Conservation (phyloP, 2,888 invertebrate genomes). For the Dione vanillae region DNA sequence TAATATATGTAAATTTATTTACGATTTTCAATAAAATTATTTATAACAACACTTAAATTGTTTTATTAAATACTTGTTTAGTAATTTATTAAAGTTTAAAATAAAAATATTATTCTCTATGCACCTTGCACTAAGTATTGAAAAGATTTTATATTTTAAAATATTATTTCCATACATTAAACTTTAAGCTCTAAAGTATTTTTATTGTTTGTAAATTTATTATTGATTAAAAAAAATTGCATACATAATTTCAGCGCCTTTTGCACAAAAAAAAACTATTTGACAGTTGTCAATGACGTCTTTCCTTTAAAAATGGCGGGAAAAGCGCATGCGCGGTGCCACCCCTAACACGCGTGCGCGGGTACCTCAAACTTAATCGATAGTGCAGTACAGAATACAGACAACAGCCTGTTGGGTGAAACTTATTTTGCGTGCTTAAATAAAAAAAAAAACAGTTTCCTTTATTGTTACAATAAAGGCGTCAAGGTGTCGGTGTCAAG, state of each 20-base stretch:
- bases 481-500: conserved; percentile 79
- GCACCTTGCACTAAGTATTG: no score
- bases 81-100: no score
- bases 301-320: conserved; percentile 57
- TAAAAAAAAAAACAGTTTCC: conserved; percentile 51
- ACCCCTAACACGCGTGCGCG: conserved; percentile 63
- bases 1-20: conserved; percentile 84
- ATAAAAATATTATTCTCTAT: no score
- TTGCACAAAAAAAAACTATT: neutral
- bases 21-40: conserved; percentile 84
- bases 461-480: conserved; percentile 56
- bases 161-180: no score
- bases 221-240: neutral
- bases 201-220: no score
- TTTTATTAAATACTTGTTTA: conserved; percentile 44
- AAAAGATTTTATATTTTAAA: no score
- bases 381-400: conserved; percentile 72
- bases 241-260: neutral
- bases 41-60: conserved; percentile 65
- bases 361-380: conserved; percentile 65
- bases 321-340: conserved; percentile 49
- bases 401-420: conserved; percentile 79
- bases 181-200: no score
- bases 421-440: conserved; percentile 60
- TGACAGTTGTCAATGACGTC: conserved; percentile 77